A percentile compares a stretch with the other conserved stretches of the same genome.
Evolutionary conservation across 2,113 vertebrate genomes (phyloP).

Genomic region (Etheostoma cragini): DNA sequence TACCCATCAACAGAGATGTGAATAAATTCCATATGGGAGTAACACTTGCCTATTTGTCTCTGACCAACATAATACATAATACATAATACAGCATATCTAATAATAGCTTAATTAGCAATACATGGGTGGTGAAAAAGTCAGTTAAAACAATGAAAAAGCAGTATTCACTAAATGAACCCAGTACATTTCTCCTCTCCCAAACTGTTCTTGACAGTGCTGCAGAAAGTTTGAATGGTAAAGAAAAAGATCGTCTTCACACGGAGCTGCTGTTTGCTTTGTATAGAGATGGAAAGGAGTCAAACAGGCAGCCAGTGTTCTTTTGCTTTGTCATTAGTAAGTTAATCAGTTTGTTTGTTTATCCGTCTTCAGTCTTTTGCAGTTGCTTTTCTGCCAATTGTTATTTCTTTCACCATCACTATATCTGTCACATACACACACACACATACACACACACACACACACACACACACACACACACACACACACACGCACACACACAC

Average conservation of each 20-base stretch:
- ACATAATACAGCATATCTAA: not conserved
- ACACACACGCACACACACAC: slow-evolving; percentile 26
- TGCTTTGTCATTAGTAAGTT: slow-evolving; percentile 41
- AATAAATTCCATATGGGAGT: not conserved
- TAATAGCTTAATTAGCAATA: not conserved
- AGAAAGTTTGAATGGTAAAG: slow-evolving; percentile 37
- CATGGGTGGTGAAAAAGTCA: not conserved
- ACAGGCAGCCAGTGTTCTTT: slow-evolving; percentile 19
- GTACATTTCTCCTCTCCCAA: slow-evolving; percentile 10
- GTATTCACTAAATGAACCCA: no score
- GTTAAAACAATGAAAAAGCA: not conserved
- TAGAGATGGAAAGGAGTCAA: not conserved
- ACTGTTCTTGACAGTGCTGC: slow-evolving; percentile 36
- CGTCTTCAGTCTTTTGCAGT: slow-evolving; percentile 44
- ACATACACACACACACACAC: slow-evolving; percentile 28
- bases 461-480: slow-evolving; percentile 28
- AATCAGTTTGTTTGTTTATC: slow-evolving; percentile 57
- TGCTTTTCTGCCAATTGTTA: slow-evolving; percentile 52
- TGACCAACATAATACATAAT: no score
- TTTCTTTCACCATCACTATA: slow-evolving; percentile 39
- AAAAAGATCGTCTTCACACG: not conserved
- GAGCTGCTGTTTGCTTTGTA: not conserved
- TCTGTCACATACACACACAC: slow-evolving; percentile 46
- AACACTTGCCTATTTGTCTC: not conserved
- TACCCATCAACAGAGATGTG: not conserved